Conservation (phyloP, 2,888 invertebrate species). For the Drosophila mercatorum region DNA sequence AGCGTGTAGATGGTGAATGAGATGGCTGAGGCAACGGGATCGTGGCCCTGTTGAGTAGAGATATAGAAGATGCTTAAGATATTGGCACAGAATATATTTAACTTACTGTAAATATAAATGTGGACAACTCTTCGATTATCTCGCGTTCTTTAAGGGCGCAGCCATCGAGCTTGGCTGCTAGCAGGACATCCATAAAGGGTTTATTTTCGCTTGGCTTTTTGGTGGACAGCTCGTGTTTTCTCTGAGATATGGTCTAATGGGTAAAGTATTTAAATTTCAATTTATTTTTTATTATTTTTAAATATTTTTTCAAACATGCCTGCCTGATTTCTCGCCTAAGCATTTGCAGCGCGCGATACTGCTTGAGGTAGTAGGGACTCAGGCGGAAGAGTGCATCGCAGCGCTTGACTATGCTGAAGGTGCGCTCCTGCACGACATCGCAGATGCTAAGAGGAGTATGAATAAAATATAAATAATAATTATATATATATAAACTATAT, state of each 20-base stretch:
- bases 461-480: background rate
- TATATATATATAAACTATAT: too few relatives aligned
- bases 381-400: constrained; percentile 76
- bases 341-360: constrained; percentile 81
- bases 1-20: constrained; percentile 86
- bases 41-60: constrained; percentile 85
- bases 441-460: constrained; percentile 59
- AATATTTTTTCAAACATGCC: constrained; percentile 37
- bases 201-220: constrained; percentile 28
- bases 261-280: too few relatives aligned
- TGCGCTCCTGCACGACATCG: constrained; percentile 72
- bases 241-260: constrained; percentile 61
- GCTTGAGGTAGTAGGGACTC: constrained; percentile 72
- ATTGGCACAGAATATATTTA: rapidly evolving
- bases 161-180: constrained; percentile 73
- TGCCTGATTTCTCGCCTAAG: constrained; percentile 60
- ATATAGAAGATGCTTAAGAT: background rate
- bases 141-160: constrained; percentile 67
- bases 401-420: constrained; percentile 77
- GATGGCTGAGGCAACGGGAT: constrained; percentile 86
- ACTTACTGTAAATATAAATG: constrained; percentile 80
- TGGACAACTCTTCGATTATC: constrained; percentile 80
- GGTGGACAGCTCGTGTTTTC: constrained; percentile 46
- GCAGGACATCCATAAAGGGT: constrained; percentile 77
- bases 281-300: background rate